phyloP scores from a whole-genome alignment of 2,113 vertebrate species.

The Mixornis gularis region DNA sequence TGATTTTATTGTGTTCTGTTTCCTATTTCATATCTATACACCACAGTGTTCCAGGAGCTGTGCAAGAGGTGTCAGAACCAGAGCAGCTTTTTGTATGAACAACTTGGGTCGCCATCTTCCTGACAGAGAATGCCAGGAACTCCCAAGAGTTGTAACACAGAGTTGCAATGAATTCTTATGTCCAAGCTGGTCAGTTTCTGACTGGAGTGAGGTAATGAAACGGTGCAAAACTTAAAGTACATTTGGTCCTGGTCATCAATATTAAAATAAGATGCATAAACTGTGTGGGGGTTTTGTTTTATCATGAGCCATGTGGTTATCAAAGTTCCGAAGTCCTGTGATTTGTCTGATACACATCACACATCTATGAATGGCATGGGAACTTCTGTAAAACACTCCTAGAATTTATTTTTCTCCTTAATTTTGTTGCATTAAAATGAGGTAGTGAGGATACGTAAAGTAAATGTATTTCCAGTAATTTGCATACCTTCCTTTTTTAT shows the following conservation, averaged over 20 bases:
- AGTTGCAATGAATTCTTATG: slow-evolving; percentile 84
- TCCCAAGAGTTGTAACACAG: slow-evolving; percentile 72
- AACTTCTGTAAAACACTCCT: background rate
- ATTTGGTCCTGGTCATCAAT: rapidly evolving
- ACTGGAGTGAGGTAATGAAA: slow-evolving; percentile 89
- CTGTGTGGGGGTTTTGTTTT: background rate
- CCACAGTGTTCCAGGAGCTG: slow-evolving; percentile 89
- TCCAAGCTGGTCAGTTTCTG: slow-evolving; percentile 84
- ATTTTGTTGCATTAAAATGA: background rate
- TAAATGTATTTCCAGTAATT: background rate
- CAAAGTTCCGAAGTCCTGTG: background rate
- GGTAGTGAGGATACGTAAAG: background rate
- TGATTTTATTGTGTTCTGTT: background rate
- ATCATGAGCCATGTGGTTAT: background rate
- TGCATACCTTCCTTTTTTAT: background rate
- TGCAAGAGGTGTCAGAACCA: slow-evolving; percentile 78
- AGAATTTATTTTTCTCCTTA: background rate
- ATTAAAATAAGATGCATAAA: background rate
- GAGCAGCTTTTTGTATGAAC: slow-evolving; percentile 89
- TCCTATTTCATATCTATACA: background rate
- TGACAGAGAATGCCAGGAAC: slow-evolving; percentile 80
- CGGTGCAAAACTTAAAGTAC: background rate
- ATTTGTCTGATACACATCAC: background rate
- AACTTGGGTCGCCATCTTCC: slow-evolving; percentile 82
- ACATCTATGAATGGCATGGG: background rate